These are phyloP conservation scores for Panopea generosa DNA, from an alignment of 2,888 invertebrate species.

Conservation along the genomic window DNA sequence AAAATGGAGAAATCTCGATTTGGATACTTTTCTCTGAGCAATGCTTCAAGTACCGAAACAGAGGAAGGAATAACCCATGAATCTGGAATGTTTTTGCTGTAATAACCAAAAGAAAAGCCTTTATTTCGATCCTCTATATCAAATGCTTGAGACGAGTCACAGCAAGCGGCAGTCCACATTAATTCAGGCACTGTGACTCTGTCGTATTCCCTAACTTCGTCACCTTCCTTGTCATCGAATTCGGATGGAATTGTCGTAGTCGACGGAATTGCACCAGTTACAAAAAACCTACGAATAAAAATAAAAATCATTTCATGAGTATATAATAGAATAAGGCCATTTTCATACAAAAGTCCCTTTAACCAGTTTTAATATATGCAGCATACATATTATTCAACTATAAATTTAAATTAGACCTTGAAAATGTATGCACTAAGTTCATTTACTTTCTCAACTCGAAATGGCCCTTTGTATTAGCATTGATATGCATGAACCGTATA, in stretches of 20 bases:
- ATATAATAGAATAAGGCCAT: too few species aligned
- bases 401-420: too few species aligned
- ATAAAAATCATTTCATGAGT: too few species aligned
- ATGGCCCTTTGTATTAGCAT: too few species aligned
- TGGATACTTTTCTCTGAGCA: neutral
- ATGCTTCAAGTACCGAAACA: neutral
- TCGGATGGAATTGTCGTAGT: slow-evolving; percentile 8
- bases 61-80: neutral
- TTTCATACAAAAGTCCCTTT: too few species aligned
- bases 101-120: slow-evolving; percentile 21
- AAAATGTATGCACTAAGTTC: too few species aligned
- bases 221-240: slow-evolving; percentile 13
- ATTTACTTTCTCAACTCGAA: too few species aligned
- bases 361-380: too few species aligned
- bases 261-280: slow-evolving; percentile 18
- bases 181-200: slow-evolving; percentile 12
- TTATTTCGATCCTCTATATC: slow-evolving; percentile 1
- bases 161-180: slow-evolving; percentile 28
- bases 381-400: too few species aligned
- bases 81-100: slow-evolving; percentile 15
- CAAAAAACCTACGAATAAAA: slow-evolving; percentile 10
- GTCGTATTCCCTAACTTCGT: slow-evolving; percentile 8
- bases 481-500: too few species aligned
- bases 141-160: slow-evolving; percentile 6
- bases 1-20: neutral